phyloP scores from a whole-genome alignment of 2,797 vertebrate genomes.

The Phrynocephalus vlangalii region DNA sequence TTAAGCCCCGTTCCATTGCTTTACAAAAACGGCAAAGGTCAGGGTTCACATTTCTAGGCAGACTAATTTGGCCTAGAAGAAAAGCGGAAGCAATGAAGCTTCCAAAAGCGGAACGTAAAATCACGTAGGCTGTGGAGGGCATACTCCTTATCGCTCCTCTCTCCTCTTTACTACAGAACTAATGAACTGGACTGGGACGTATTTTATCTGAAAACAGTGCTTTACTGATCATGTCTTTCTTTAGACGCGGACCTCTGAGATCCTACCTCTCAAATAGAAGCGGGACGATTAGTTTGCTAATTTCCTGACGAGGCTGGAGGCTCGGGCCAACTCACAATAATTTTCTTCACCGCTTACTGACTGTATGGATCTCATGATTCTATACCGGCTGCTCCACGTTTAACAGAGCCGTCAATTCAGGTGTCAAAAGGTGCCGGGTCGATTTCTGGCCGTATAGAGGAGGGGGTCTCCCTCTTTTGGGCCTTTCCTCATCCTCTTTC shows the following conservation, averaged over 20 bases:
- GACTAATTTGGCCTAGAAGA: background rate
- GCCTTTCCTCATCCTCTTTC: no score
- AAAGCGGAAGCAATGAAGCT: slow-evolving; percentile 6
- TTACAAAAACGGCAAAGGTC: background rate
- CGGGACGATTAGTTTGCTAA: background rate
- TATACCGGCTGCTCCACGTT: background rate
- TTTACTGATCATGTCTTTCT: background rate
- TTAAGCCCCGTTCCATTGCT: background rate
- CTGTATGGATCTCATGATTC: no score
- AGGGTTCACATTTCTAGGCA: slow-evolving; percentile 20
- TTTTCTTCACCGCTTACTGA: background rate
- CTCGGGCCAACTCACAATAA: background rate
- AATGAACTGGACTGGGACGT: background rate
- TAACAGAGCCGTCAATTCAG: background rate
- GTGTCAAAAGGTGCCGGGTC: background rate
- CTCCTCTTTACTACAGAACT: no score
- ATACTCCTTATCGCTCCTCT: no score
- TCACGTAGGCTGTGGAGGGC: background rate
- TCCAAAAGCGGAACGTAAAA: background rate
- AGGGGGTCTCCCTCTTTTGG: no score
- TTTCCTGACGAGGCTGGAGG: no score
- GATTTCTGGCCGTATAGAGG: background rate
- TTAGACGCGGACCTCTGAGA: background rate
- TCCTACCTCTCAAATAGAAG: background rate
- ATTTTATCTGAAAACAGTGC: background rate